phyloP scores from a whole-genome alignment of 2,113 vertebrate genomes.

The Arenaria interpres region DNA sequence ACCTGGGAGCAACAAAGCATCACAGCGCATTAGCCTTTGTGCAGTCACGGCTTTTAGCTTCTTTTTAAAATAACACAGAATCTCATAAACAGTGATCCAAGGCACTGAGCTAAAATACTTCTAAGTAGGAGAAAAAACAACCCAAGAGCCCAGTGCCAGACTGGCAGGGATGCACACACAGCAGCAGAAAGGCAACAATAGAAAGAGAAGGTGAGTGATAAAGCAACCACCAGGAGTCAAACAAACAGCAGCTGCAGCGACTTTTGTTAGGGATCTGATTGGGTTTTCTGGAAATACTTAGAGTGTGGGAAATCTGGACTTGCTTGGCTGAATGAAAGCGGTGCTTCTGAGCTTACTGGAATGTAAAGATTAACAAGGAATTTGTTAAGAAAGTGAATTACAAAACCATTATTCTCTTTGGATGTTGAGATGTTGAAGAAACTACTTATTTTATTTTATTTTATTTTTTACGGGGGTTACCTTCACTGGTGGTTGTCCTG shows the following conservation, averaged over 20 bases:
- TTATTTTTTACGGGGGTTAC: not conserved
- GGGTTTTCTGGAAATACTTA: not conserved
- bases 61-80: not conserved
- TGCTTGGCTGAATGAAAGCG: not conserved
- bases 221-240: not conserved
- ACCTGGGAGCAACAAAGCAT: not conserved
- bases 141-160: fast-evolving
- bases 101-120: not conserved
- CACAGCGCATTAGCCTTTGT: not conserved
- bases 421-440: not conserved
- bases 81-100: not conserved
- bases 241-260: not conserved
- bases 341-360: not conserved
- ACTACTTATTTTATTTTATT: not conserved
- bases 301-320: not conserved
- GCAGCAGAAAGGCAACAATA: not conserved
- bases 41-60: not conserved
- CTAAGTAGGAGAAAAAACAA: not conserved
- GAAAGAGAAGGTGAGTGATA: not conserved
- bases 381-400: not conserved
- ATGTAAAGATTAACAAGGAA: not conserved
- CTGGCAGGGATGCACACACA: not conserved
- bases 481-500: not conserved
- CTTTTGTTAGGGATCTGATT: not conserved
- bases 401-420: not conserved